Percentiles rank a stretch among this genome's conserved stretches.
Conservation (phyloP, 2,113 vertebrate species). For the Dicaeum eximium region DNA sequence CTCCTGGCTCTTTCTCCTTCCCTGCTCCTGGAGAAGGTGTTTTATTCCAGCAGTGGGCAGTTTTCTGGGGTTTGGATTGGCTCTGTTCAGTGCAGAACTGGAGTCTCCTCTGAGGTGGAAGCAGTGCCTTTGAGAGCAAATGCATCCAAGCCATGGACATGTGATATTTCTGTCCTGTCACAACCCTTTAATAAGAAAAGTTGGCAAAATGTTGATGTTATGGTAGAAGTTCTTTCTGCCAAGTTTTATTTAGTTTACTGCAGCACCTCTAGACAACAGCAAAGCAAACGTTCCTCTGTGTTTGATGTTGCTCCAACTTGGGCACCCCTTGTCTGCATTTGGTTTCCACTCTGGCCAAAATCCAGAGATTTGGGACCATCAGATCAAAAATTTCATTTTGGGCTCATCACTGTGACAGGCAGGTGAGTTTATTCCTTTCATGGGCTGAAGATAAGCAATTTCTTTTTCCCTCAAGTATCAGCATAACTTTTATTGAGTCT, state of each 20-base stretch:
- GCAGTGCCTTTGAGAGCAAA: neutral
- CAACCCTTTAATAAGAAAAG: neutral
- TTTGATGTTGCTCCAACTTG: neutral
- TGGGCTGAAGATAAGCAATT: neutral
- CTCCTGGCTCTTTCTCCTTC: neutral
- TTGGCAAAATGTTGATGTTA: neutral
- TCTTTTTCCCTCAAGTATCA: neutral
- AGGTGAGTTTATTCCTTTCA: neutral
- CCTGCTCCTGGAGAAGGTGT: too few relatives aligned
- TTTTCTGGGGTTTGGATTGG: neutral
- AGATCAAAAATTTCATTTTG: neutral
- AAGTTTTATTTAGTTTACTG: neutral
- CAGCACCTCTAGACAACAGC: neutral
- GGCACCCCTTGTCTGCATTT: neutral
- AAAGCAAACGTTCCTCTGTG: neutral
- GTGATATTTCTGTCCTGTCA: neutral
- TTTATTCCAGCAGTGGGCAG: neutral
- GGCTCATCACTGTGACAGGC: neutral
- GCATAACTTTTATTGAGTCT: neutral
- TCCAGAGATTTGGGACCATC: neutral
- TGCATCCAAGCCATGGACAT: accelerated
- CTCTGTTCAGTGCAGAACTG: neutral
- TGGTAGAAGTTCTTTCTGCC: neutral
- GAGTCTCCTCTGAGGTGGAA: neutral
- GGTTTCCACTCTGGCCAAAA: neutral